A percentile compares a stretch with the other conserved stretches of the same genome.
These are phyloP conservation scores for Sparus aurata DNA, from an alignment of 2,797 vertebrate genomes.

Conservation along the genomic window DNA sequence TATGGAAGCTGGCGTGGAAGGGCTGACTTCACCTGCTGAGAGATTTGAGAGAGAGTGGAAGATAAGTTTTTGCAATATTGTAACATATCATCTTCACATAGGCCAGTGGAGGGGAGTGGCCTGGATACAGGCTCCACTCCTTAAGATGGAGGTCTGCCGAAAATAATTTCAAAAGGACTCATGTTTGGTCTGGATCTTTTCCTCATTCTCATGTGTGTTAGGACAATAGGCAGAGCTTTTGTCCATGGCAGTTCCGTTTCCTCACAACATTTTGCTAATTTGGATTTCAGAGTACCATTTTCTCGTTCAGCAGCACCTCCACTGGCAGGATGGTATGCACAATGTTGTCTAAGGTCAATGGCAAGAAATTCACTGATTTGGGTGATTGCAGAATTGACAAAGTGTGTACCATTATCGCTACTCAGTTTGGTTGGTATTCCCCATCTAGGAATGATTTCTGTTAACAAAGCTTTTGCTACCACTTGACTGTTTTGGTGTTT, in stretches of 20 bases:
- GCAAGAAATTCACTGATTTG: not conserved
- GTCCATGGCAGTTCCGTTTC: not conserved
- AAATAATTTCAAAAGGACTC: not conserved
- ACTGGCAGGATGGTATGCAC: conserved; percentile 9
- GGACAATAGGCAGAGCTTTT: not conserved
- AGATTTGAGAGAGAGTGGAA: too few relatives aligned
- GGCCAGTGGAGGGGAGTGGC: not conserved
- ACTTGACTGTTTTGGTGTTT: not conserved
- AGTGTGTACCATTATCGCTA: not conserved
- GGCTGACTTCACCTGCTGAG: too few relatives aligned
- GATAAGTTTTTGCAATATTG: not conserved
- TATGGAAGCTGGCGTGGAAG: not conserved
- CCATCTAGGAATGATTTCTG: conserved; percentile 2
- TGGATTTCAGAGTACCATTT: conserved; percentile 3
- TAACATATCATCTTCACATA: not conserved
- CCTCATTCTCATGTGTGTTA: not conserved
- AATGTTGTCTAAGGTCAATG: conserved; percentile 8
- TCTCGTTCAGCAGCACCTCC: not conserved
- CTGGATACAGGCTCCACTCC: not conserved
- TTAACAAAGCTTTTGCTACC: not conserved
- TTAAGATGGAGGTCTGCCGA: not conserved
- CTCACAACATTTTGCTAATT: not conserved
- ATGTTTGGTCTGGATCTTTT: too few relatives aligned
- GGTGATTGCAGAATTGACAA: not conserved
- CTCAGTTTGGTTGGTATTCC: not conserved